Percentiles rank a stretch among this genome's conserved stretches.
phyloP scores from a whole-genome alignment of 2,888 invertebrate genomes.

The Malthinus flaveolus region DNA sequence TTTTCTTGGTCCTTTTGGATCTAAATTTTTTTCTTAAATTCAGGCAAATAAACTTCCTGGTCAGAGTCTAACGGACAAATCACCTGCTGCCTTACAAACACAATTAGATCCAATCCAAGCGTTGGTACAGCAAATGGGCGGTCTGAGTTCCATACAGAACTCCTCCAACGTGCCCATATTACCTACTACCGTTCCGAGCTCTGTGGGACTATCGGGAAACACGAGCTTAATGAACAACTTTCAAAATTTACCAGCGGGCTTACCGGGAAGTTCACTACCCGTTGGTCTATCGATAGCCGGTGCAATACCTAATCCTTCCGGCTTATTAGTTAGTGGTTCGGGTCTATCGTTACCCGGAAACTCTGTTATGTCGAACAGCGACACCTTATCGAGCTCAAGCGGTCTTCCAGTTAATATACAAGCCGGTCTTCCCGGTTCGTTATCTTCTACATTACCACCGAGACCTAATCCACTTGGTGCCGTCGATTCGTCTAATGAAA shows the following conservation, averaged over 20 bases:
- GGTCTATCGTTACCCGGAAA: constrained; percentile 10
- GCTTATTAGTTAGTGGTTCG: constrained; percentile 8
- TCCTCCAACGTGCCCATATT: constrained; percentile 23
- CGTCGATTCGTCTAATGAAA: constrained; percentile 43
- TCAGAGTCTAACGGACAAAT: constrained; percentile 45
- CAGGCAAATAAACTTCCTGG: constrained; percentile 50
- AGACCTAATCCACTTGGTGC: constrained; percentile 39
- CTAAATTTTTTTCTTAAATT: not conserved
- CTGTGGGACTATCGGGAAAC: constrained; percentile 18
- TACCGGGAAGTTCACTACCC: constrained; percentile 11
- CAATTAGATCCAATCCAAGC: constrained; percentile 58
- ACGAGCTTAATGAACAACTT: constrained; percentile 11
- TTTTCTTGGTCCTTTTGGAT: constrained; percentile 14
- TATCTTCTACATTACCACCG: constrained; percentile 25
- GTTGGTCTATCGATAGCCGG: constrained; percentile 18
- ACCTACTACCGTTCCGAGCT: constrained; percentile 27
- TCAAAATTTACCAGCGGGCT: constrained; percentile 13
- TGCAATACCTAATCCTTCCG: constrained; percentile 8
- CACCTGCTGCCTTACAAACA: constrained; percentile 41
- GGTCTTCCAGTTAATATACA: constrained; percentile 22
- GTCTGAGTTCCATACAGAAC: constrained; percentile 51
- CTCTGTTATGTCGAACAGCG: constrained; percentile 15
- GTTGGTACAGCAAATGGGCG: constrained; percentile 59
- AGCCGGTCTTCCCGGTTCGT: constrained; percentile 22
- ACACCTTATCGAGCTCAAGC: constrained; percentile 11